phyloP scores from a whole-genome alignment of 2,797 vertebrate genomes.

The Sciaenops ocellatus region DNA sequence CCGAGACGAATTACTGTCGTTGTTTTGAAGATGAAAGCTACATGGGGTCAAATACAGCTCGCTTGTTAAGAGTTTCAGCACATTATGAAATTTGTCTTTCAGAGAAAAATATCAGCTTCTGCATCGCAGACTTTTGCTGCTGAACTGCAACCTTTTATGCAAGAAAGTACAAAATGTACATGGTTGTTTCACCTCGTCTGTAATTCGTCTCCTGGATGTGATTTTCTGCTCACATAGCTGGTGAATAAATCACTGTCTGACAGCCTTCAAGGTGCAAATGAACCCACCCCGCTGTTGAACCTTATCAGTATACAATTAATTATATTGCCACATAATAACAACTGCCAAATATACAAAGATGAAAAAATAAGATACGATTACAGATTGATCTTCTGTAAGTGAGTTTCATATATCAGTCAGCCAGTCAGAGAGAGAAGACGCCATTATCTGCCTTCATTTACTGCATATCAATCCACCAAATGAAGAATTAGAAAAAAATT shows the following conservation, averaged over 20 bases:
- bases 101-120: neutral
- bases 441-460: neutral
- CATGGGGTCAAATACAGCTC: constrained; percentile 13
- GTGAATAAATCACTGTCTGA: neutral
- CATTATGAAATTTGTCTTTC: neutral
- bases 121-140: neutral
- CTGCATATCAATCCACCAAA: neutral
- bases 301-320: no score
- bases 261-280: neutral
- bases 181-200: neutral
- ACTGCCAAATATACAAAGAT: neutral
- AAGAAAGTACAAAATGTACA: neutral
- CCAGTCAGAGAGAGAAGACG: neutral
- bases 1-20: neutral
- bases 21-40: constrained; percentile 14
- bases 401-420: neutral
- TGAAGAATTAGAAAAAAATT: neutral
- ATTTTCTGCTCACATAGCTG: neutral
- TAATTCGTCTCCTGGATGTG: neutral
- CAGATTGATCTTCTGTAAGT: neutral
- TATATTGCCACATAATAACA: neutral
- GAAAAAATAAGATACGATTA: neutral
- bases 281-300: neutral
- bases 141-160: neutral
- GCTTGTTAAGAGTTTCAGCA: neutral